A percentile compares a stretch with the other conserved stretches of the same genome.
phyloP scores from a whole-genome alignment of 2,888 invertebrate genomes.

The Amorpha juglandis region DNA sequence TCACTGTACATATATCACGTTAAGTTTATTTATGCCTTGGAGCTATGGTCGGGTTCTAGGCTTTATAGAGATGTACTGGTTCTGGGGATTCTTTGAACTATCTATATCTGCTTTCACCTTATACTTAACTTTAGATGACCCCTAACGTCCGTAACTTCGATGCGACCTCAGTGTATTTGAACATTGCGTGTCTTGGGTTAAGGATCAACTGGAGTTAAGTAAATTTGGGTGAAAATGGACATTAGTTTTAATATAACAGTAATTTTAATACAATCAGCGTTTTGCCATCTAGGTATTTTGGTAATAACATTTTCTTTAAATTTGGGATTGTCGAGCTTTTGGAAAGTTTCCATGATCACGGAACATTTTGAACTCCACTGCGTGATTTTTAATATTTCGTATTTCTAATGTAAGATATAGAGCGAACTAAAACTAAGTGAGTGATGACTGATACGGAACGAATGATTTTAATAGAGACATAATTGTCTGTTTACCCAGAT shows the following conservation, averaged over 20 bases:
- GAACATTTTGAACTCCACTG: slow-evolving; percentile 19
- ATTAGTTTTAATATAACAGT: background rate
- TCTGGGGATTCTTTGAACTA: background rate
- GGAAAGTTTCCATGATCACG: slow-evolving; percentile 1
- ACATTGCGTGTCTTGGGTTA: background rate
- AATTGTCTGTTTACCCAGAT: background rate
- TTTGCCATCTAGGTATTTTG: background rate
- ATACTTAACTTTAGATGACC: background rate
- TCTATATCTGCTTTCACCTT: background rate
- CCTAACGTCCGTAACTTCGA: background rate
- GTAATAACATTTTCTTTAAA: background rate
- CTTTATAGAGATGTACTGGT: background rate
- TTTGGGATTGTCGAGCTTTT: background rate
- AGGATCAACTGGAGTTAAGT: background rate
- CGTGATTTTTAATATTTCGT: slow-evolving; percentile 2
- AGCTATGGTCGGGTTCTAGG: slow-evolving; percentile 9
- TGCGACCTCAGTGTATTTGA: no score
- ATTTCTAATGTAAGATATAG: slow-evolving; percentile 5
- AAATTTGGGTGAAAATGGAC: background rate
- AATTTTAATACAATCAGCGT: background rate
- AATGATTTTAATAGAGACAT: slow-evolving; percentile 7
- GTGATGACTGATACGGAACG: background rate
- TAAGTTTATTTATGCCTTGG: slow-evolving; percentile 9
- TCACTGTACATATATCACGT: slow-evolving; percentile 22
- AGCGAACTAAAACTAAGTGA: background rate